phyloP scores from a whole-genome alignment of 1,140 invertebrate species.

The Littorina saxatilis region DNA sequence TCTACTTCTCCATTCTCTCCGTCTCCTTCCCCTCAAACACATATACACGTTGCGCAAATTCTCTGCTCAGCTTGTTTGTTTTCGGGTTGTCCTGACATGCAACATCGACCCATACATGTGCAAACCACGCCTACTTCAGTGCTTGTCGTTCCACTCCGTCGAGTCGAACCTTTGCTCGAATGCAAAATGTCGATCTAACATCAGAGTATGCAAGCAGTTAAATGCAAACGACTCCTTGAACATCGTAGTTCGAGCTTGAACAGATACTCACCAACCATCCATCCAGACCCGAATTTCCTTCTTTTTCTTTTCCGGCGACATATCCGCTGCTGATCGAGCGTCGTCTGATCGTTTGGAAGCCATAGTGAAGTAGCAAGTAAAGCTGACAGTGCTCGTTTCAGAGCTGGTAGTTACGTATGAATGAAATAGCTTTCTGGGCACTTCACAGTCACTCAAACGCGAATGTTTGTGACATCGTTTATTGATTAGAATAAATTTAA shows the following conservation, averaged over 20 bases:
- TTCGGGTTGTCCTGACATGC: neutral
- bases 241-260: too few relatives aligned
- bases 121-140: constrained; percentile 9
- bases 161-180: too few relatives aligned
- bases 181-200: too few relatives aligned
- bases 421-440: too few relatives aligned
- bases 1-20: too few relatives aligned
- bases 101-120: neutral
- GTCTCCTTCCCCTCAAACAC: too few relatives aligned
- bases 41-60: neutral
- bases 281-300: constrained; percentile 65
- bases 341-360: constrained; percentile 43
- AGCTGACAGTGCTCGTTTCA: neutral
- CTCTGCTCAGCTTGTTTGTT: neutral
- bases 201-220: too few relatives aligned
- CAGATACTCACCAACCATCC: constrained; percentile 61
- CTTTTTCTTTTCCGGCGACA: constrained; percentile 51
- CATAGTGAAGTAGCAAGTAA: constrained; percentile 36
- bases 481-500: too few relatives aligned
- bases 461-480: too few relatives aligned
- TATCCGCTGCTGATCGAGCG: constrained; percentile 21
- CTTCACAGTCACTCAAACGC: too few relatives aligned
- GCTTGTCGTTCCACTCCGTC: neutral
- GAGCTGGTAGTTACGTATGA: neutral
- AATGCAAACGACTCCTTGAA: too few relatives aligned